A percentile compares a stretch with the other conserved stretches of the same genome.
These are phyloP conservation scores for Petroica traversi DNA, from an alignment of 2,113 vertebrate species.

Conservation along the genomic window DNA sequence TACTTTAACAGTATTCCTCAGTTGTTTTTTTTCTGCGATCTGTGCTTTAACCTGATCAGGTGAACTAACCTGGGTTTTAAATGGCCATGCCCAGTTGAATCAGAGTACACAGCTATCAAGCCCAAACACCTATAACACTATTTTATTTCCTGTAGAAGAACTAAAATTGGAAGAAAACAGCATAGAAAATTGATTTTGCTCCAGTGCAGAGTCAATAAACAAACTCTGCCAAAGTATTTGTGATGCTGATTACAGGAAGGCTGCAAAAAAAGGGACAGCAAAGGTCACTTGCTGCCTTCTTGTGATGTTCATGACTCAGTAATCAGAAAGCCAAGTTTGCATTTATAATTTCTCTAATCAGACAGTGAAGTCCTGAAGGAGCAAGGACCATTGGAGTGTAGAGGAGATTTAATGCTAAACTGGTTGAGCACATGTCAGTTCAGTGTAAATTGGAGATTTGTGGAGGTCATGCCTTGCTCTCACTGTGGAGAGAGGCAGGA, in stretches of 20 bases:
- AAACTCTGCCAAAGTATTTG: conserved; percentile 13
- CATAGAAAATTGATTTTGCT: background rate
- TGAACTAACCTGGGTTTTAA: background rate
- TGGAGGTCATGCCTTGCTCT: background rate
- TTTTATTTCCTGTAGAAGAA: background rate
- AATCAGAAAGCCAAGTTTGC: conserved; percentile 5
- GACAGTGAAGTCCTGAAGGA: background rate
- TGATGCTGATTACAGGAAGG: conserved; percentile 4
- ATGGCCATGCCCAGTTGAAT: background rate
- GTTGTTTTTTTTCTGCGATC: background rate
- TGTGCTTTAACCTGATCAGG: background rate
- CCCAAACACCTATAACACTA: background rate
- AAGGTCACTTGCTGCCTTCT: background rate
- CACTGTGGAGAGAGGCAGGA: background rate
- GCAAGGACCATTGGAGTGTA: background rate
- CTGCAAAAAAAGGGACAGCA: background rate
- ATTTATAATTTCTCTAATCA: conserved; percentile 10
- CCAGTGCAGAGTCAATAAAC: background rate
- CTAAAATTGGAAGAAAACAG: background rate
- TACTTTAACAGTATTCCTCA: background rate
- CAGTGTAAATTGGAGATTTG: background rate
- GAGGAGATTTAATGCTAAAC: background rate
- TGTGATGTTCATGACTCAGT: background rate
- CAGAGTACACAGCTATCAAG: background rate
- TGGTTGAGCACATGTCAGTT: background rate